These are phyloP conservation scores for Megatriorchis doriae DNA, from an alignment of 2,113 vertebrate genomes.

Conservation along the genomic window DNA sequence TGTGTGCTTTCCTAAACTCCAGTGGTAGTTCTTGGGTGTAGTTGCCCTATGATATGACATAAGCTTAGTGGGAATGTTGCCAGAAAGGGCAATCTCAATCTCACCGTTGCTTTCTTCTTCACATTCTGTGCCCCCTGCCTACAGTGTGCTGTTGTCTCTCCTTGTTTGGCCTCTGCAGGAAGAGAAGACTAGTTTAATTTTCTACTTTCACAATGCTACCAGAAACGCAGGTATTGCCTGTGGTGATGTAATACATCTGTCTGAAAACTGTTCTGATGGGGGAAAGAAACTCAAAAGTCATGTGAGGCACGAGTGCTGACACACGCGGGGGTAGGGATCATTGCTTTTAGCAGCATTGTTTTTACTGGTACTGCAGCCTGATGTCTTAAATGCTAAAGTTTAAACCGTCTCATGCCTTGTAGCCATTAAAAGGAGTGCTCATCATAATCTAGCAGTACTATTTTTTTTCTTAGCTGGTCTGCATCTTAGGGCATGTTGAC, in stretches of 20 bases:
- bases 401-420: not conserved
- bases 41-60: too few relatives aligned
- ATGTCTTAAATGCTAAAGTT: not conserved
- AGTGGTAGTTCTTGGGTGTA: not conserved
- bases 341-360: not conserved
- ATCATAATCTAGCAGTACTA: not conserved
- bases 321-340: not conserved
- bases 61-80: fast-evolving
- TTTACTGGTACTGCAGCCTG: not conserved
- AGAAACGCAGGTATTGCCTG: fast-evolving
- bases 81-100: fast-evolving
- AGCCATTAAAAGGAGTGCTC: not conserved
- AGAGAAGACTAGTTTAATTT: not conserved
- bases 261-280: not conserved
- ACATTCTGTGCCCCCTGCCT: fast-evolving
- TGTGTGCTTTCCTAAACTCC: fast-evolving
- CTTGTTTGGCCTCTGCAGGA: not conserved
- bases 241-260: not conserved
- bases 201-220: not conserved
- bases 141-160: fast-evolving
- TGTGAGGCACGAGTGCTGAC: not conserved
- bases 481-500: not conserved
- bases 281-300: not conserved
- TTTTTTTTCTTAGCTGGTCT: not conserved
- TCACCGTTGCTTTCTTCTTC: fast-evolving